Conservation (phyloP, 2,888 invertebrate genomes). For the Calliscelio sp. region DNA sequence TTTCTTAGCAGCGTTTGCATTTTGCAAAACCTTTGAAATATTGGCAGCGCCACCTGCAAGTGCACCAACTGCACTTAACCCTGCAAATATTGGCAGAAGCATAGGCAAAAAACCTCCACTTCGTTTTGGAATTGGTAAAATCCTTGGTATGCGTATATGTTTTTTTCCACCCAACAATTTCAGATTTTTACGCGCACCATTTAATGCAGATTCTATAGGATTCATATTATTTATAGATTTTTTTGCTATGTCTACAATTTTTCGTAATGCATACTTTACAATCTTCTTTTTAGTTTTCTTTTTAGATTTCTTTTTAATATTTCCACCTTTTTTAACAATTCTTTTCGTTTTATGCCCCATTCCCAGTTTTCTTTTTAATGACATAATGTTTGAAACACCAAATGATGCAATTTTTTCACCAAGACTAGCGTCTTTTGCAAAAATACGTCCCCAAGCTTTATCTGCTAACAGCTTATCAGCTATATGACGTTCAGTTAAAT, state of each 20-base stretch:
- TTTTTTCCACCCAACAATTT: neutral
- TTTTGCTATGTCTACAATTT: too few species aligned
- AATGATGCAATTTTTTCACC: constrained; percentile 13
- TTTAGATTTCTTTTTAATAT: constrained; percentile 15
- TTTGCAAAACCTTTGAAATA: too few species aligned
- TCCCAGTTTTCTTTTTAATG: constrained; percentile 18
- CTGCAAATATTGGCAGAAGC: too few species aligned
- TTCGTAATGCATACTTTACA: too few species aligned
- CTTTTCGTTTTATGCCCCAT: constrained; percentile 14
- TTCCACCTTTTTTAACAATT: too few species aligned
- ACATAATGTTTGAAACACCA: constrained; percentile 17
- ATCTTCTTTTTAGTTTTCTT: neutral
- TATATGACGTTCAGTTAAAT: neutral
- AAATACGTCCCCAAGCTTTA: constrained; percentile 77
- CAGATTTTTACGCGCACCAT: neutral
- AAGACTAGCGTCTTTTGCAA: constrained; percentile 4
- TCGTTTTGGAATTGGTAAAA: too few species aligned
- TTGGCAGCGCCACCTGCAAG: too few species aligned
- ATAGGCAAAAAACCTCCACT: too few species aligned
- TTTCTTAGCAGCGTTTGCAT: too few species aligned
- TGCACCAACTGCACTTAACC: too few species aligned
- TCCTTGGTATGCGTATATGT: too few species aligned
- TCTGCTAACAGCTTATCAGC: constrained; percentile 74
- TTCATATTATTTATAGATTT: too few species aligned
- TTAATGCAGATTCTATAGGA: neutral